Conservation (phyloP, 2,797 vertebrate species). For the Echiichthys vipera region DNA sequence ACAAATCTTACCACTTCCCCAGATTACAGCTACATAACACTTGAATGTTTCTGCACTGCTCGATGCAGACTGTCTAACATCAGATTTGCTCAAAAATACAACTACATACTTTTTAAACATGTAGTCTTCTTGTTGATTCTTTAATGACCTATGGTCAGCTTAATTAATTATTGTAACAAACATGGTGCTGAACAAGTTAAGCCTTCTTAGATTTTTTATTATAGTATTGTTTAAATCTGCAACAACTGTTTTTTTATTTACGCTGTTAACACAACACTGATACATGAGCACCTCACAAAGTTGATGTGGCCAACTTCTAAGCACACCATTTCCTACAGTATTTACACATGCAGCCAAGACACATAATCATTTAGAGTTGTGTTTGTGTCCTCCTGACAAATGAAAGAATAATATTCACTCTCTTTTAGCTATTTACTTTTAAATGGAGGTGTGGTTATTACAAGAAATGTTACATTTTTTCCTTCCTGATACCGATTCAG, state of each 20-base stretch:
- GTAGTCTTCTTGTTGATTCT: neutral
- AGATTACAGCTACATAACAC: constrained; percentile 58
- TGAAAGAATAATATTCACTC: too few relatives aligned
- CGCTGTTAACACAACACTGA: neutral
- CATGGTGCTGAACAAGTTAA: neutral
- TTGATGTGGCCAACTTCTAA: neutral
- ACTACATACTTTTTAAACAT: neutral
- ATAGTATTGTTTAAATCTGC: neutral
- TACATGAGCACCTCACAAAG: neutral
- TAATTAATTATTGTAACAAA: neutral
- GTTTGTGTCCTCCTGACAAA: neutral
- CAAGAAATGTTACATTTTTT: too few relatives aligned
- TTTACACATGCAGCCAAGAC: neutral
- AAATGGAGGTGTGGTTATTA: too few relatives aligned
- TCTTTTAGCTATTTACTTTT: too few relatives aligned
- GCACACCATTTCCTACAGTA: neutral
- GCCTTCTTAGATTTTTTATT: too few relatives aligned
- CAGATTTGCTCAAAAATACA: constrained; percentile 40
- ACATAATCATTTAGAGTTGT: neutral
- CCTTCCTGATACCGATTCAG: too few relatives aligned
- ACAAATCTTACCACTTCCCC: constrained; percentile 64
- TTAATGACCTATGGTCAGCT: neutral
- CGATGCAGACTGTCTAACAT: constrained; percentile 15
- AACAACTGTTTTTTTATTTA: neutral
- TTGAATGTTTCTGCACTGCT: constrained; percentile 36